A percentile compares a stretch with the other conserved stretches of the same genome.
phyloP scores from a whole-genome alignment of 1,140 invertebrate species.

The Ceratitis capitata region DNA sequence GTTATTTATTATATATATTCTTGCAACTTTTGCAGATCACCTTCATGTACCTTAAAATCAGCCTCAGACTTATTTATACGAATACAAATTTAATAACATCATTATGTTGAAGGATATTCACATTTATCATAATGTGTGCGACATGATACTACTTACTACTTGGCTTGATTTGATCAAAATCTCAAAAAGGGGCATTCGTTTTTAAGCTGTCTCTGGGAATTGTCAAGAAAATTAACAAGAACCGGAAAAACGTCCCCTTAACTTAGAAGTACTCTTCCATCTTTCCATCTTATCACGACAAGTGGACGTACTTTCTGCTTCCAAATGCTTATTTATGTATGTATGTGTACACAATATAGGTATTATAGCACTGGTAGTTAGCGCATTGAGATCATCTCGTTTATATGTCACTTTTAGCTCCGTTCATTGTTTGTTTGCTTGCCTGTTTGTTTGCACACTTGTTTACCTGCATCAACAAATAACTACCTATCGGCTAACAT shows the following conservation, averaged over 20 bases:
- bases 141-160: too few species aligned
- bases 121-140: too few species aligned
- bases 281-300: background rate
- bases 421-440: background rate
- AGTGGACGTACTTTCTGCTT: too few species aligned
- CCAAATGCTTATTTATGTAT: too few species aligned
- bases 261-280: background rate
- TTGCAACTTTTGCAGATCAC: too few species aligned
- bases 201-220: background rate
- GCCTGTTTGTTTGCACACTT: slow-evolving; percentile 2
- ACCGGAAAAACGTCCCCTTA: slow-evolving; percentile 1
- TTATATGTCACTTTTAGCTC: background rate
- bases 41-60: too few species aligned
- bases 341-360: background rate
- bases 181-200: background rate
- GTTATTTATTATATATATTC: too few species aligned
- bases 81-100: too few species aligned
- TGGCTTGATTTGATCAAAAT: background rate
- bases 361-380: background rate
- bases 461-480: slow-evolving; percentile 16
- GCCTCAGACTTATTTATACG: too few species aligned
- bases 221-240: background rate
- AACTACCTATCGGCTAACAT: slow-evolving; percentile 14
- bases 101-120: too few species aligned
- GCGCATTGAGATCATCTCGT: slow-evolving; percentile 3